Evolutionary conservation across 2,888 invertebrate species (phyloP).

Genomic region (Lycia hirtaria): DNA sequence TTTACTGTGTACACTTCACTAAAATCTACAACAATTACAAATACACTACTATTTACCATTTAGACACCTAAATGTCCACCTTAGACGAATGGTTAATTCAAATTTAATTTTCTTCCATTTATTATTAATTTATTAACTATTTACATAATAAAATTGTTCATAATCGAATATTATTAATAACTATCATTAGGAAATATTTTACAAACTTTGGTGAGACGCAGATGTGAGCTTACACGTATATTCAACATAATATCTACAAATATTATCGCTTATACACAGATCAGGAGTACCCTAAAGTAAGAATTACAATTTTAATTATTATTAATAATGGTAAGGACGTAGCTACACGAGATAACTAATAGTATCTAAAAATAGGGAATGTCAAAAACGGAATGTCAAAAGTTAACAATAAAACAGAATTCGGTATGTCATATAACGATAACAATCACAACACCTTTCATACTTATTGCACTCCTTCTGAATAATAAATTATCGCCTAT

Average conservation of each 20-base stretch:
- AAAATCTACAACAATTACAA: conserved; percentile 83
- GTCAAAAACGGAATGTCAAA: conserved; percentile 67
- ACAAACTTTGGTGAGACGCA: conserved; percentile 85
- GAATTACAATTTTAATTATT: conserved; percentile 31
- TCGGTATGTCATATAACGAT: conserved; percentile 67
- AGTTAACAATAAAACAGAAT: conserved; percentile 72
- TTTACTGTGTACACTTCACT: conserved; percentile 72
- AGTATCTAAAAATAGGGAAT: conserved; percentile 44
- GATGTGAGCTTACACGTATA: conserved; percentile 74
- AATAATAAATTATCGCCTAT: conserved; percentile 81
- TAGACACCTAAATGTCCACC: conserved; percentile 77
- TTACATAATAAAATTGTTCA: conserved; percentile 82
- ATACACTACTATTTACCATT: conserved; percentile 83
- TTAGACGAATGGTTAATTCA: conserved; percentile 74
- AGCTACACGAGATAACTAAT: conserved; percentile 40
- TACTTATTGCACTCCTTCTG: conserved; percentile 84
- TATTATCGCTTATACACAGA: conserved; percentile 39
- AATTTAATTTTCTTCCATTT: conserved; percentile 67
- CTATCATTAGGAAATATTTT: conserved; percentile 83
- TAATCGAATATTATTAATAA: conserved; percentile 73
- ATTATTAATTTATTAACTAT: conserved; percentile 80
- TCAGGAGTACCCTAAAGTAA: conserved; percentile 39
- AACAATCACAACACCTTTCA: conserved; percentile 83
- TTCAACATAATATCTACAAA: conserved; percentile 51
- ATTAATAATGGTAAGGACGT: conserved; percentile 43